Evolutionary conservation across 2,888 invertebrate genomes (phyloP), one percentile per base, ranked within the genome.

Genomic region (Galerucella calmariensis): DNA sequence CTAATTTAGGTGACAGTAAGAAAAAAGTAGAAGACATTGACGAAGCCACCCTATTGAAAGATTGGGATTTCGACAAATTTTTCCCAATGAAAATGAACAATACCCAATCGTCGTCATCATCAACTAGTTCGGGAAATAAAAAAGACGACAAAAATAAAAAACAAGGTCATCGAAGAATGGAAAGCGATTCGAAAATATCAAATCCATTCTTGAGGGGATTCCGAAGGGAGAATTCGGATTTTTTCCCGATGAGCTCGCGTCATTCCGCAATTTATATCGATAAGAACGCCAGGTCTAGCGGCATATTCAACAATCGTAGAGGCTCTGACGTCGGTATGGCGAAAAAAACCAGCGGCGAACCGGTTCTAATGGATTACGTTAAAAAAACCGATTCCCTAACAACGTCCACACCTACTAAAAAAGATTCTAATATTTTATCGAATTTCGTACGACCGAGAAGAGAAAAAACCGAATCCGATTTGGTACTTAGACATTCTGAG

Each of bases 401-500:
- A 8, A 58, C 72, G 5, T 78, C 78, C 10, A 80, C 79, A 20
- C 83, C 46, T 85, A 85, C 46, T 85, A 85, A 81, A 88, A 88
- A 80, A 44, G 74, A 76, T 56, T 79, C 82, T 14, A 77, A 80
- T 58, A 79, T 84, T 73, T 80, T 83, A 69, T 81, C 80, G 68
- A 87, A 83, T 84, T 88, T 91, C 79, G 86, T 92, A 81, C 90
- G 91, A 83, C 94, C 94, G 68, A 91, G 95, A 84, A 90, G 95
- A 83, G 95, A 96, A 91, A 95, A 95, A 90, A 96, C 95, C 85
- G 95, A 96, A 89, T 95, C 95, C 76, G 94, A 95, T 87, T 95
- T 95, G 86, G 92, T 94, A 82, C 91, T 94, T 85, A 90, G 93
- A 83, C 92, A 90, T 86, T 88, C 90, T 67, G 89, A 89, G 75